Evolutionary conservation across 2,113 vertebrate genomes (phyloP), one percentile per base, ranked within the genome.

Genomic region (Haemorhous mexicanus): DNA sequence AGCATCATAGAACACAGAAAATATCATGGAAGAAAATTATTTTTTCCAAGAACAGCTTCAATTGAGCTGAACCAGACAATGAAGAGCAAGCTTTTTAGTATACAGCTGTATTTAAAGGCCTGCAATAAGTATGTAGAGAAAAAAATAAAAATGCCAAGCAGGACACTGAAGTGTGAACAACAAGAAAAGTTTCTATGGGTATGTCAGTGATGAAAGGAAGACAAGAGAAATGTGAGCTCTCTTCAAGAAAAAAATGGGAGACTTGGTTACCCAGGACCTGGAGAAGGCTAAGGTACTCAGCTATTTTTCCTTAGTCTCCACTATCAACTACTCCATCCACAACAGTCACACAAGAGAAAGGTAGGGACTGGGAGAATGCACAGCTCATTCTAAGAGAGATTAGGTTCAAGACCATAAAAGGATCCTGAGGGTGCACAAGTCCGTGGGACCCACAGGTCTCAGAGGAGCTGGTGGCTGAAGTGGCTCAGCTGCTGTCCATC

Each of bases 1-100:
- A 93, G 22, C 73, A 90, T 74, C 56, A 61, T 9, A 88, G 50
- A 73, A 88, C 21, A 81, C 44, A 58, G 63, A 56, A 79, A 91
- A 82, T 64, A 92, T 63, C 63, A 93, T 94, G 82, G 90, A 96
- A 91, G 63, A 81, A 91, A 80, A 53, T 9, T 0, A 8, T 70
- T 79, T 95, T 96, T 95, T 90, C 84, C 74, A 95, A 91, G 87
- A 93, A 92, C 55, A 94, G 13, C 24, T 91, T 89, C 66, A 91
- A 69, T 87, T 76, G 69, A 22, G 7, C 85, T 67, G 64, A 93
- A 66, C 59, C 5, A 8, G 69, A 68, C 61, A 81, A 67, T 35
- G 61, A 86, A 86, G 70, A 86, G 6, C 20, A 79, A 72, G 6
- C 21, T 49, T 89, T 95, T 82, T 39, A 64, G n/a, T 19, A 20